Evolutionary conservation across 2,888 invertebrate genomes (phyloP).

Genomic region (Lepidochrysops patricia): DNA sequence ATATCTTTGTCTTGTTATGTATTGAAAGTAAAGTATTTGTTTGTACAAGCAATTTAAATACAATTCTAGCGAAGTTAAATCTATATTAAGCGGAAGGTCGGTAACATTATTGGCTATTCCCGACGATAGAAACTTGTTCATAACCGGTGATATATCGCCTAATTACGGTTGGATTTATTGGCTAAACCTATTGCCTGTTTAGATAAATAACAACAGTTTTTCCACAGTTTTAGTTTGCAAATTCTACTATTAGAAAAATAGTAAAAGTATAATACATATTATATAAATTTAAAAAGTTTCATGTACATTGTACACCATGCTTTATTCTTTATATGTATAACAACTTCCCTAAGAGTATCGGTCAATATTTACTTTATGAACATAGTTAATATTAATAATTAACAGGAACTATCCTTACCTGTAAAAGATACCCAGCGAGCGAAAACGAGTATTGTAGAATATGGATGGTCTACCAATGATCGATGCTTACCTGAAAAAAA

Average conservation of each 20-base stretch:
- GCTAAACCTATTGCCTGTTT: background rate
- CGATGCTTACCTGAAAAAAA: background rate
- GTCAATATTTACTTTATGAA: too few species aligned
- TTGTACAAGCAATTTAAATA: background rate
- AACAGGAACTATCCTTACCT: background rate
- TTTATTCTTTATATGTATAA: too few species aligned
- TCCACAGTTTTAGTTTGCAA: too few species aligned
- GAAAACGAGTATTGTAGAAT: background rate
- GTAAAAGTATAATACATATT: too few species aligned
- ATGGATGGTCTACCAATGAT: background rate
- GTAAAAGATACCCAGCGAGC: background rate
- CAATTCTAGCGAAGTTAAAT: background rate
- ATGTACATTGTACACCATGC: too few species aligned
- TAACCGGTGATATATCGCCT: background rate
- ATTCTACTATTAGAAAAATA: too few species aligned
- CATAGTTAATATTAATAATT: too few species aligned
- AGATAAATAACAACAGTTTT: too few species aligned
- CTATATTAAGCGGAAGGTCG: background rate
- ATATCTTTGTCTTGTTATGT: too few species aligned
- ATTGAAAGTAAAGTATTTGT: too few species aligned
- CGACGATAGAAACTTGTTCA: background rate
- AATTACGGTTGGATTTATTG: background rate
- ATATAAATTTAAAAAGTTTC: too few species aligned
- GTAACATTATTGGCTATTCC: background rate
- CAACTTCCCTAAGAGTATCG: too few species aligned